These are phyloP conservation scores for Hafferia zeledoni DNA, from an alignment of 2,797 vertebrate genomes.

Conservation along the genomic window DNA sequence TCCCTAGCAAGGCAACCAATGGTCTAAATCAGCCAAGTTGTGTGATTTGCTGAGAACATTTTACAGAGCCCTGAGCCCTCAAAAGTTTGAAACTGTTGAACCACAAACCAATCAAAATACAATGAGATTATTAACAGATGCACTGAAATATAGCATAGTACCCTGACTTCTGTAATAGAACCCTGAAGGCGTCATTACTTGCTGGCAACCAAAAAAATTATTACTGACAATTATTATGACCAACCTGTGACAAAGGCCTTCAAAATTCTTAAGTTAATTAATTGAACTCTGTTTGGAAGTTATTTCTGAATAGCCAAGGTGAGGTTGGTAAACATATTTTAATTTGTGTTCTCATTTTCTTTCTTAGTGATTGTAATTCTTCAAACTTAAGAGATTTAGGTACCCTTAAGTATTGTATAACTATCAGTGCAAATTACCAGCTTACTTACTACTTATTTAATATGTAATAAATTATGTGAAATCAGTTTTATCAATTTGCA, in stretches of 20 bases:
- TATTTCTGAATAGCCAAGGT: background rate
- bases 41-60: background rate
- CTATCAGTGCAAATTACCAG: background rate
- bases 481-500: background rate
- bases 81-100: background rate
- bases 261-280: background rate
- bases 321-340: background rate
- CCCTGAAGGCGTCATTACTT: background rate
- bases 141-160: background rate
- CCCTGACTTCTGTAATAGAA: background rate
- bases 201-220: background rate
- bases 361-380: background rate
- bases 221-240: background rate
- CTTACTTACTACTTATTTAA: background rate
- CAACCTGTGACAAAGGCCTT: background rate
- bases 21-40: background rate
- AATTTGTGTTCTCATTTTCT: background rate
- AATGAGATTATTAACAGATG: background rate
- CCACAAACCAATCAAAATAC: background rate
- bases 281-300: background rate
- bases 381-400: background rate
- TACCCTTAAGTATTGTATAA: background rate
- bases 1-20: background rate
- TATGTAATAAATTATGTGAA: background rate
- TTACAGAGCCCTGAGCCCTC: accelerated